Conservation (phyloP, 1,140 invertebrate species). For the Nasonia vitripennis region DNA sequence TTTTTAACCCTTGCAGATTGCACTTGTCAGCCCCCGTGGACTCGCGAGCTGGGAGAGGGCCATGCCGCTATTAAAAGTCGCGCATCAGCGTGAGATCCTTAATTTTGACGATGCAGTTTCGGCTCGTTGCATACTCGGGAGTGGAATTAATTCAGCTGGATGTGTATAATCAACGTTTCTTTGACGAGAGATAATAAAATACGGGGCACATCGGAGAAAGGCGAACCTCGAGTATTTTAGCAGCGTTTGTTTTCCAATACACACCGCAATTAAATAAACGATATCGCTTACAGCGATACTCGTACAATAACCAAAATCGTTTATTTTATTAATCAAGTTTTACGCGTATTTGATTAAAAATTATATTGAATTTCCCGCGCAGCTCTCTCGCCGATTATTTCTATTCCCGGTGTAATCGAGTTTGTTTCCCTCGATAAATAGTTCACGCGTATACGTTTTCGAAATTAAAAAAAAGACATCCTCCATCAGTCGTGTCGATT, state of each 20-base stretch:
- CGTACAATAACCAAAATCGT: not conserved
- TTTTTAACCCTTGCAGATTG: slow-evolving; percentile 41
- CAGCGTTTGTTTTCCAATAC: not conserved
- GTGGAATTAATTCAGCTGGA: not conserved
- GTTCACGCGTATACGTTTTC: no score
- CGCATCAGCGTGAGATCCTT: not conserved
- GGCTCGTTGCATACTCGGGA: not conserved
- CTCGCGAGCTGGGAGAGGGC: no score
- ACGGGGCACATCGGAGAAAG: no score
- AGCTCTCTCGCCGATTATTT: not conserved
- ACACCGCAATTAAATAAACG: not conserved
- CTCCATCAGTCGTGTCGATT: not conserved
- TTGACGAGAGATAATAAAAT: no score
- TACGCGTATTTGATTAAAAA: not conserved
- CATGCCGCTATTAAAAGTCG: slow-evolving; percentile 21
- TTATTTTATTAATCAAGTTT: not conserved
- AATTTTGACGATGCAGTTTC: slow-evolving; percentile 21
- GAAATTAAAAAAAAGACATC: not conserved
- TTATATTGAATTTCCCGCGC: not conserved
- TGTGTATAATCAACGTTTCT: no score
- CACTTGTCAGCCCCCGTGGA: not conserved
- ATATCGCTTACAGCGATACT: not conserved
- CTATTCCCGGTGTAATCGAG: not conserved
- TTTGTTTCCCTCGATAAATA: no score
- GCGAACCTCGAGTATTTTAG: not conserved